Evolutionary conservation across 1,140 invertebrate genomes (phyloP).

Genomic region (Drosophila truncata): DNA sequence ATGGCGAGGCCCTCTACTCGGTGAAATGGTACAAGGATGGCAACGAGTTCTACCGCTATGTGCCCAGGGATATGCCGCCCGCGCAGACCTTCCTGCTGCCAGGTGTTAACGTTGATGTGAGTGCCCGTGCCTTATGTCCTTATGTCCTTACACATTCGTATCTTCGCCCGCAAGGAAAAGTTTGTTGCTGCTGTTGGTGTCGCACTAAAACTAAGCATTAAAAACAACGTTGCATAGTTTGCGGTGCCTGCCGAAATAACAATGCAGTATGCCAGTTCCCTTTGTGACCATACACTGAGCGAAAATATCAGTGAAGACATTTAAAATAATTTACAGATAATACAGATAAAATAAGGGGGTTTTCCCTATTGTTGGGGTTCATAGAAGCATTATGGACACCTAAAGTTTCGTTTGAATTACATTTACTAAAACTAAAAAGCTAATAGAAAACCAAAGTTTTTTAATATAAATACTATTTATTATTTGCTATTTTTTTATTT

Average conservation of each 20-base stretch:
- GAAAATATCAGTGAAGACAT: background rate
- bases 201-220: slow-evolving; percentile 62
- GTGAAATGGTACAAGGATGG: slow-evolving; percentile 93
- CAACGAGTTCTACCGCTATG: slow-evolving; percentile 92
- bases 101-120: slow-evolving; percentile 89
- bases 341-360: background rate
- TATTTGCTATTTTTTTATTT: background rate
- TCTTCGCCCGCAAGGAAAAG: slow-evolving; percentile 7
- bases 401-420: background rate
- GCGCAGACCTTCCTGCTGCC: slow-evolving; percentile 88
- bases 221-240: slow-evolving; percentile 75
- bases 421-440: background rate
- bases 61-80: slow-evolving; percentile 89
- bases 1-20: slow-evolving; percentile 90
- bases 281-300: slow-evolving; percentile 2
- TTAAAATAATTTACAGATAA: background rate
- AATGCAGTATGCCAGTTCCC: slow-evolving; percentile 29
- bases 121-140: slow-evolving; percentile 62
- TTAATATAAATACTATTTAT: too few species aligned
- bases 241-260: slow-evolving; percentile 55
- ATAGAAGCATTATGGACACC: too few species aligned
- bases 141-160: slow-evolving; percentile 10
- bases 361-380: too few species aligned
- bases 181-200: slow-evolving; percentile 23
- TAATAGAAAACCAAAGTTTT: too few species aligned